A percentile compares a stretch with the other conserved stretches of the same genome.
Evolutionary conservation across 2,113 vertebrate species (phyloP).

Genomic region (Hyaena hyaena): DNA sequence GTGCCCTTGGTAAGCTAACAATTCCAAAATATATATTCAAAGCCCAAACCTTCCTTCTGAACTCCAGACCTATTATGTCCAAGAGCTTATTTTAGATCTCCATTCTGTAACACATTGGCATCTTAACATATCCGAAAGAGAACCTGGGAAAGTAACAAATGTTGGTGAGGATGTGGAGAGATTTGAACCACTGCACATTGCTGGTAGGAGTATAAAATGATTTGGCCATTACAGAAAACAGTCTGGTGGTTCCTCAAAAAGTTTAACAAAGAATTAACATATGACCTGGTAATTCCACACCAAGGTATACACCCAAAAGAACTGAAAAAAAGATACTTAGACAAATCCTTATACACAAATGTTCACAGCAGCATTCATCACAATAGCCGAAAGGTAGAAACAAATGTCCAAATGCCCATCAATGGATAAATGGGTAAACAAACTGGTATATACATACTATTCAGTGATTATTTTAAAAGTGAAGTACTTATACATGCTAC

Average conservation of each 20-base stretch:
- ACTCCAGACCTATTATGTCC: not conserved
- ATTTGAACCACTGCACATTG: not conserved
- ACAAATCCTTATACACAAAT: not conserved
- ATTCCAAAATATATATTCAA: not conserved
- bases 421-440: not conserved
- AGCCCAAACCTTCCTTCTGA: not conserved
- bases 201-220: not conserved
- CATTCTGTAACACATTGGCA: not conserved
- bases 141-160: not conserved
- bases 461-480: not conserved
- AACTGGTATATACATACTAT: not conserved
- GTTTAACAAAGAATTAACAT: not conserved
- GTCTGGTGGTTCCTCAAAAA: not conserved
- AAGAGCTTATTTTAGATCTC: not conserved
- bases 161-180: not conserved
- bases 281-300: not conserved
- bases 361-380: not conserved
- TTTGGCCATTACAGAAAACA: not conserved
- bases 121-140: not conserved
- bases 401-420: not conserved
- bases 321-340: not conserved
- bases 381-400: not conserved
- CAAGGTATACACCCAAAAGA: not conserved
- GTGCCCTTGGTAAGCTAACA: not conserved
- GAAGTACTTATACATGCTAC: not conserved